These are phyloP conservation scores for Thymelicus sylvestris DNA, from an alignment of 2,888 invertebrate species.

Conservation along the genomic window DNA sequence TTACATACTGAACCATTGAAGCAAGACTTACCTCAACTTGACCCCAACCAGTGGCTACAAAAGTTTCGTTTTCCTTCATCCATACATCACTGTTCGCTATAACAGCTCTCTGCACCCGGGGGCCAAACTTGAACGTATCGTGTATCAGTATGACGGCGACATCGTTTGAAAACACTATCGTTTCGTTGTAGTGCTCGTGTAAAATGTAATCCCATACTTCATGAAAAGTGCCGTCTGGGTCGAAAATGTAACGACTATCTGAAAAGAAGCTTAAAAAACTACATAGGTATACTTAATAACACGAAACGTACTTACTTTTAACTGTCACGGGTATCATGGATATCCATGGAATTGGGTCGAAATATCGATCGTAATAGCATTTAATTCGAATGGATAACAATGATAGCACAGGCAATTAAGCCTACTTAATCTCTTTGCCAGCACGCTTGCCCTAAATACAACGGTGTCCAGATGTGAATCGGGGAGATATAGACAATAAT, in stretches of 20 bases:
- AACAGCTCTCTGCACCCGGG: conserved; percentile 46
- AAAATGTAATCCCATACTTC: conserved; percentile 50
- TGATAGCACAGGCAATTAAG: no score
- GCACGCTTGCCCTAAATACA: no score
- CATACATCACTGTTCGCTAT: conserved; percentile 47
- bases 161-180: conserved; percentile 49
- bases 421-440: no score
- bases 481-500: no score
- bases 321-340: no score
- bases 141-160: conserved; percentile 52
- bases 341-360: no score
- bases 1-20: no score
- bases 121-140: conserved; percentile 45
- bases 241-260: conserved; percentile 51
- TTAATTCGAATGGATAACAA: no score
- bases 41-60: conserved; percentile 59
- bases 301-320: no score
- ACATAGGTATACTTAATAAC: no score
- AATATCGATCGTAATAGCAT: no score
- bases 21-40: conserved; percentile 46
- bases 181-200: conserved; percentile 50
- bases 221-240: conserved; percentile 42
- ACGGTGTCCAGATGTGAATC: no score
- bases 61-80: conserved; percentile 51
- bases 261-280: conserved; percentile 30